These are phyloP conservation scores for Sipha flava DNA, from an alignment of 1,140 invertebrate genomes.

Conservation along the genomic window DNA sequence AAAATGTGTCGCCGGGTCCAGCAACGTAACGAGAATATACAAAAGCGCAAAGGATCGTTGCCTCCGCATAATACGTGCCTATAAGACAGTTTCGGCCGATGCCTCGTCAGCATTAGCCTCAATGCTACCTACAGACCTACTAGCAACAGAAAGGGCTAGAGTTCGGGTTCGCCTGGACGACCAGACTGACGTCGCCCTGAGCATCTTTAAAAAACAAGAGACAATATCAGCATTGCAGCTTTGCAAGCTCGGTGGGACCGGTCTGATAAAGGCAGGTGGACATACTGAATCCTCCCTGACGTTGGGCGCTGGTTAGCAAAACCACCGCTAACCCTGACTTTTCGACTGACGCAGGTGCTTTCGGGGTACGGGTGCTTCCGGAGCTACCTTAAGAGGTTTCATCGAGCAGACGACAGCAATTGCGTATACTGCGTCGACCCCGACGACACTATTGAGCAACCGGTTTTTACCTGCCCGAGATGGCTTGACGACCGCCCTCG, in stretches of 20 bases:
- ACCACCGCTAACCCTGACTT: background rate
- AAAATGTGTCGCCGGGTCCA: no score
- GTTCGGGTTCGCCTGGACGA: no score
- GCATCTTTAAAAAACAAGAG: background rate
- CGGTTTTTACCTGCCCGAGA: background rate
- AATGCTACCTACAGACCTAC: background rate
- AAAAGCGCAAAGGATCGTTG: background rate
- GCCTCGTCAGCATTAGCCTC: background rate
- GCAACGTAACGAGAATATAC: no score
- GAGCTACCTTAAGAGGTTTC: no score
- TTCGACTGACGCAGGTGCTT: background rate
- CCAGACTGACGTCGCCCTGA: no score
- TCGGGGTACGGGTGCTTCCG: background rate
- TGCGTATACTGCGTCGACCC: background rate
- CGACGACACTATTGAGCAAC: background rate
- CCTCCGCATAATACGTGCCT: background rate
- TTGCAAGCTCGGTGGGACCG: background rate
- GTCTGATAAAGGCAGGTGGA: background rate
- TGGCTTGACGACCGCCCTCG: background rate
- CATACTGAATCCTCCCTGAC: background rate
- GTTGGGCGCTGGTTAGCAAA: background rate
- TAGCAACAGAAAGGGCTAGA: background rate
- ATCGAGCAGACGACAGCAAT: rapidly evolving
- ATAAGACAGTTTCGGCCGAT: background rate
- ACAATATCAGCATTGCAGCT: background rate